A percentile compares a stretch with the other conserved stretches of the same genome.
These are phyloP conservation scores for Tenthredo amoena DNA, from an alignment of 2,888 invertebrate genomes.

Conservation along the genomic window DNA sequence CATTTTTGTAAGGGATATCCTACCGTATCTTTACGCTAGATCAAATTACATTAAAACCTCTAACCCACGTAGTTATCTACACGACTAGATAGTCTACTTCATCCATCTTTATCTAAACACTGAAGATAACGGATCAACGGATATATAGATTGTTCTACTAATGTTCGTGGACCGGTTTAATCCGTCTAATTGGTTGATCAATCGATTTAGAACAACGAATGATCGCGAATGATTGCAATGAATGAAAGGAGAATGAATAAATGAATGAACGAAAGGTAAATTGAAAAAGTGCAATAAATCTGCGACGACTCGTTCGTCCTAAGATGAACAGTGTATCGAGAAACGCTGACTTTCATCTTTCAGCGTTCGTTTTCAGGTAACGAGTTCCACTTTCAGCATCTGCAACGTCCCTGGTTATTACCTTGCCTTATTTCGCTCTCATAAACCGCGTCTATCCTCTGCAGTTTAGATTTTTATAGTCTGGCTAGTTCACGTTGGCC, in stretches of 20 bases:
- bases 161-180: neutral
- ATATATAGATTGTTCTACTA: neutral
- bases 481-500: neutral
- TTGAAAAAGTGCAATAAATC: neutral
- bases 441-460: neutral
- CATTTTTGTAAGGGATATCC: conserved; percentile 10
- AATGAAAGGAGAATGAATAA: neutral
- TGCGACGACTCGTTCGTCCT: neutral
- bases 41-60: conserved; percentile 35
- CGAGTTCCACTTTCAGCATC: conserved; percentile 28
- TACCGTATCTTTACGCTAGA: conserved; percentile 32
- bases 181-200: neutral
- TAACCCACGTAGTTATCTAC: neutral
- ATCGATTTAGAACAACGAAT: neutral
- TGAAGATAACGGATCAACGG: neutral
- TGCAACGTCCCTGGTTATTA: neutral
- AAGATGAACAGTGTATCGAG: neutral
- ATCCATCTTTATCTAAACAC: neutral
- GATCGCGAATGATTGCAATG: neutral
- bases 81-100: neutral
- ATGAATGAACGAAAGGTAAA: neutral
- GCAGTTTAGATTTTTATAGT: neutral
- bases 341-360: conserved; percentile 3
- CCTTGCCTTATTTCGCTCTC: conserved; percentile 28
- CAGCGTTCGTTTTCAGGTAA: conserved; percentile 24